These are phyloP conservation scores for Scarus forsteni DNA, from an alignment of 2,797 vertebrate species.

Conservation along the genomic window DNA sequence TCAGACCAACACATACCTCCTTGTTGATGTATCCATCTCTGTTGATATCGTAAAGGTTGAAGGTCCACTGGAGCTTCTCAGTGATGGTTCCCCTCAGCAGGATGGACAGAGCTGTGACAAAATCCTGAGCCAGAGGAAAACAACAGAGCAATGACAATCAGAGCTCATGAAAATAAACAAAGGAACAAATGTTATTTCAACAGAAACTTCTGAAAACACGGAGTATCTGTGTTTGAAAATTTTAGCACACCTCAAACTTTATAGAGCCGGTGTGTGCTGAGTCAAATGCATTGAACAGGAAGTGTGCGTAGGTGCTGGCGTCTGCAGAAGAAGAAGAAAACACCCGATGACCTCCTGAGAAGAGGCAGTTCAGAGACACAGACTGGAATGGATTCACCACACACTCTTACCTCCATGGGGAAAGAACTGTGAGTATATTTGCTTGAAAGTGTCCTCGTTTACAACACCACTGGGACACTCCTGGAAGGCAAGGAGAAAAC, in stretches of 20 bases:
- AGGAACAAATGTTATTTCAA: not conserved
- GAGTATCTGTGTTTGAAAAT: not conserved
- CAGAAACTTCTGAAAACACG: not conserved
- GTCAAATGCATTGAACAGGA: constrained; percentile 98
- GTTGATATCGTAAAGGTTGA: constrained; percentile 98
- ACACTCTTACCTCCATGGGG: constrained; percentile 91
- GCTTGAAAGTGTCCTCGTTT: constrained; percentile 97
- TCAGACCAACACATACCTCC: constrained; percentile 83
- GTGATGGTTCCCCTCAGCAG: constrained; percentile 92
- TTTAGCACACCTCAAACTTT: constrained; percentile 93
- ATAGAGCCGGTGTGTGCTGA: constrained; percentile 93
- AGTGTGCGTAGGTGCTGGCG: constrained; percentile 96
- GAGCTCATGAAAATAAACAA: not conserved
- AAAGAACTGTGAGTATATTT: constrained; percentile 98
- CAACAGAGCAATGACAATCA: not conserved
- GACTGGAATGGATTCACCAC: not conserved
- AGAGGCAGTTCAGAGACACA: not conserved
- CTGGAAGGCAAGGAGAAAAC: constrained; percentile 70
- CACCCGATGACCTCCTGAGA: not conserved
- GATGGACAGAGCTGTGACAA: constrained; percentile 94
- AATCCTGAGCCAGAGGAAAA: constrained; percentile 85
- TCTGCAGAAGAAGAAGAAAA: constrained; percentile 81
- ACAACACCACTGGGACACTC: constrained; percentile 97
- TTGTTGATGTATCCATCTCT: constrained; percentile 97
- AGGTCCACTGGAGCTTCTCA: constrained; percentile 97